Base-by-base conservation (phyloP, 2,113 vertebrate genomes). In the Anguilla japonica region DNA sequence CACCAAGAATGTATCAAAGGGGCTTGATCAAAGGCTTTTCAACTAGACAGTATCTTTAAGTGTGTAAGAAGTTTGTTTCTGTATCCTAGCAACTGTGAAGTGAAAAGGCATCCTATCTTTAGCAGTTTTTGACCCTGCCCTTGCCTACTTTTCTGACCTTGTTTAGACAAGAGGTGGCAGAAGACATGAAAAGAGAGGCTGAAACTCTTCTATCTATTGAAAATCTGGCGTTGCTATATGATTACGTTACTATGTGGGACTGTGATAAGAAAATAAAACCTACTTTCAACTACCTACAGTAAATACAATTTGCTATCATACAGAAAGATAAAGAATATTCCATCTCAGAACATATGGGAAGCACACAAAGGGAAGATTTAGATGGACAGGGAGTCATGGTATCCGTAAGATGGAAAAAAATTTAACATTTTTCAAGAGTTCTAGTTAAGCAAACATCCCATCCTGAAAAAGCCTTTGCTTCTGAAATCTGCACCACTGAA, bases 11-110 rank as follows among this genome's bases (percentile, higher is more conserved):
- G 29, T 46, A 84, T 84, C 84, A 79, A 63, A 84, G 71, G 29
- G 46, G 26, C 84, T 84, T 41, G 71, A 85, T 79, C 84, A 79
- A 85, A 85, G 84, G 9, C 71, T 80, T 85, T 80, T 40, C n/a
- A 40, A 34, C 46, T 34, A 40, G 29, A 79, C 79, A 81, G 85
- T 60, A 67, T 86, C 79, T 81, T 81, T 53, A 81, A 29, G 84
- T 41, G 40, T n/a, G 26, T 13, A 56, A 67, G 56, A 60, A 86
- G 85, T 63, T 85, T 79, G 75, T 63, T 41, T 41, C 14, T 0
- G 85, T 86, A 40, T 86, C 85, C 41, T 81, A 86, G 84, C 84
- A 81, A 81, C 79, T 40, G 71, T 43, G 13, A 16, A 22, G 60
- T 3, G 20, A 22, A 86, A 82, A 82, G 79, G 22, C n/a, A 14